Evolutionary conservation across 1,140 invertebrate species (phyloP), one percentile per base, ranked within the genome.

Genomic region (Megathymus violae): DNA sequence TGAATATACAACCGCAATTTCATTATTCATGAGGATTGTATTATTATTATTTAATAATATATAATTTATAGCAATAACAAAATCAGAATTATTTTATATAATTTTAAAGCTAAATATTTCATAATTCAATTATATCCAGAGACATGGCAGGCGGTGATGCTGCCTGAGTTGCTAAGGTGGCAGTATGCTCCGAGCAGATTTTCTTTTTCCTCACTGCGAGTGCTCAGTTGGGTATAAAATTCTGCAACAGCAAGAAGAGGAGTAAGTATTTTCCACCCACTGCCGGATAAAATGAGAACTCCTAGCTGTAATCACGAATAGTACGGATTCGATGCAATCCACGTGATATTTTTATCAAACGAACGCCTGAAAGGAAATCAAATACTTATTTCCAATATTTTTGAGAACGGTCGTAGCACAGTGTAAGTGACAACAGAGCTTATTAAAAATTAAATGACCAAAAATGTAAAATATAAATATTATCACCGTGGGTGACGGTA

Each of bases 371-470:
- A 54, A 54, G 51, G 40, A 54, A 41, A 54, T 54, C 51, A 54
- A 22, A 54, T 41, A 36, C 51, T 54, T 54, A 54, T 54, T 54
- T 41, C 36, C 51, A 54, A 54, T 54, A 54, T 13, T 36, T 22
- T 51, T 13, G 34, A 13, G 40, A 17, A 38, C 36, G 6, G 16
- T 22, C 2, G 14, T 5, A 11, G 1, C 5, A 36, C 40, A 54
- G 51, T 41, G 16, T 41, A 25, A 16, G n/a, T 25, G 3, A 4
- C 0, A 25, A 25, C 19, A 47, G 19, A 47, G 44, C 2, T 47
- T 47, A 25, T 10, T 7, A 1, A 7, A 31, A 31, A 31, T n/a
- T n/a, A n/a, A n/a, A n/a, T n/a, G n/a, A n/a, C n/a, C n/a, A 31
- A 31, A 31, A 25, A 25, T 25, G 6, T 25, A 25, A 25, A 25